Percentiles rank a stretch among this genome's conserved stretches.
These are phyloP conservation scores for Pantelozetes paolii DNA, from an alignment of 2,888 invertebrate genomes.

Conservation along the genomic window DNA sequence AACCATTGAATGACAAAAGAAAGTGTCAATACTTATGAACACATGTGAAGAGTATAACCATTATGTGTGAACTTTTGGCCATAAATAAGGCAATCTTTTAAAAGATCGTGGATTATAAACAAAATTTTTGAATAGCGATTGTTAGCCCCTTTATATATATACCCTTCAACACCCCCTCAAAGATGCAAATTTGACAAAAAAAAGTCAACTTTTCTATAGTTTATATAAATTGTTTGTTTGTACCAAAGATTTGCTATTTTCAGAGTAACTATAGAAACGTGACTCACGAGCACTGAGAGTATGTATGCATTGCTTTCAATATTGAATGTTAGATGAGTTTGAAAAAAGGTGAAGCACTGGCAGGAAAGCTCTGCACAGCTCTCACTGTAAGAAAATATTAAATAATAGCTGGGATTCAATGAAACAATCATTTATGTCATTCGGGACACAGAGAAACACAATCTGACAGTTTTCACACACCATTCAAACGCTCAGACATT, in stretches of 20 bases:
- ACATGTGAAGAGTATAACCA: too few species aligned
- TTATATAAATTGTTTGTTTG: constrained; percentile 29
- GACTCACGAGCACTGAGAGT: neutral
- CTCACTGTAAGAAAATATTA: neutral
- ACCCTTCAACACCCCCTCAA: neutral
- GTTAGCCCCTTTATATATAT: neutral
- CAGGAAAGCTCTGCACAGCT: neutral
- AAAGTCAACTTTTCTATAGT: neutral
- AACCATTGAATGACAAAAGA: too few species aligned
- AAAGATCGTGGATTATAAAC: neutral
- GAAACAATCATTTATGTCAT: neutral
- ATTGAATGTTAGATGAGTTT: neutral
- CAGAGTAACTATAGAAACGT: constrained; percentile 25
- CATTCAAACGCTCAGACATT: too few species aligned
- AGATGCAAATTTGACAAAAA: too few species aligned
- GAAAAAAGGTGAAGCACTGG: neutral
- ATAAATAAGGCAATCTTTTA: neutral
- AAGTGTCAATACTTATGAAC: too few species aligned
- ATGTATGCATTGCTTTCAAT: neutral
- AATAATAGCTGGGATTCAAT: neutral
- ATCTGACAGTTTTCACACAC: constrained; percentile 26
- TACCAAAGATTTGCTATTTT: constrained; percentile 1
- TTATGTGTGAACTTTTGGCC: neutral
- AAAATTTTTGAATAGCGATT: neutral
- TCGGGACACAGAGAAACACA: neutral